These are phyloP conservation scores for Tenthredo notha DNA, from an alignment of 2,888 invertebrate genomes.

Conservation along the genomic window DNA sequence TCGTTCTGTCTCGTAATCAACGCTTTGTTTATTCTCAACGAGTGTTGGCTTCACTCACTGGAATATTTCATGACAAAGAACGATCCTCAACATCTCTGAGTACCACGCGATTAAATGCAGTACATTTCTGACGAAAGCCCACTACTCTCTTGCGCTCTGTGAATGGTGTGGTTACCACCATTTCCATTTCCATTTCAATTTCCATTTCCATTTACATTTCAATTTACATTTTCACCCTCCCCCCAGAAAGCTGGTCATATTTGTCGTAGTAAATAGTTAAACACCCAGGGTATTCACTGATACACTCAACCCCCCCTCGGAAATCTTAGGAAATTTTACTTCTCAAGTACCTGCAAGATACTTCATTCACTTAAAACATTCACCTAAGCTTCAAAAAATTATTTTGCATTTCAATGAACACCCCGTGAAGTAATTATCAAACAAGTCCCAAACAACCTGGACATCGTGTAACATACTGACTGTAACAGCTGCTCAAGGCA, in stretches of 20 bases:
- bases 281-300: background rate
- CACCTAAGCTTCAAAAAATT: background rate
- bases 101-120: background rate
- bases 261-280: background rate
- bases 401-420: background rate
- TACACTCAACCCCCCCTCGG: background rate
- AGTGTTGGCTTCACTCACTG: slow-evolving; percentile 11
- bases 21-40: slow-evolving; percentile 35
- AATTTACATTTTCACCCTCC: background rate
- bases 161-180: background rate
- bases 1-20: slow-evolving; percentile 35
- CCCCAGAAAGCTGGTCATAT: background rate
- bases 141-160: background rate
- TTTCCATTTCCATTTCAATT: background rate
- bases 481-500: background rate
- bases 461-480: background rate
- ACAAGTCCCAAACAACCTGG: background rate
- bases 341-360: background rate
- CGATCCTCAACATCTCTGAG: slow-evolving; percentile 25
- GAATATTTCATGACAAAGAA: slow-evolving; percentile 23
- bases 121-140: slow-evolving; percentile 11
- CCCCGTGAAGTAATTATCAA: background rate
- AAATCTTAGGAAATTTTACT: background rate
- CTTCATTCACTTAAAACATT: background rate
- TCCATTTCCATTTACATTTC: background rate